These are phyloP conservation scores for Drosophila paramelanica DNA, from an alignment of 2,888 invertebrate genomes.

Conservation along the genomic window DNA sequence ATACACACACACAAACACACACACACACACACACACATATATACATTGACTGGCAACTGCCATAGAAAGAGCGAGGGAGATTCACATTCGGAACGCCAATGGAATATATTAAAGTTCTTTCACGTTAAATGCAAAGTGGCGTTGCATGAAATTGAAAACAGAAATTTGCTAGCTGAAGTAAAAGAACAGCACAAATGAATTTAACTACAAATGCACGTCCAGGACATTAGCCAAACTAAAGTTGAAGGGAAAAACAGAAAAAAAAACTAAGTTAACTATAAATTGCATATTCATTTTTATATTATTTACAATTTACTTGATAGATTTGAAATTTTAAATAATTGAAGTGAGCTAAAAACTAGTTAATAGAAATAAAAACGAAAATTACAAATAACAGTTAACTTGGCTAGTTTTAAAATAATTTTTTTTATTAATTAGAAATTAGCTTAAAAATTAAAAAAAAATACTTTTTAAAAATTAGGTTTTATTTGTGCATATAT, in stretches of 20 bases:
- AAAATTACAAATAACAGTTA: too few species aligned
- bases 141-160: conserved; percentile 60
- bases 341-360: too few species aligned
- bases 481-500: too few species aligned
- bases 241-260: neutral
- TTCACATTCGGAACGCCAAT: conserved; percentile 41
- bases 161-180: conserved; percentile 30
- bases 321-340: too few species aligned
- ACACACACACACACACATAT: neutral
- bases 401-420: too few species aligned
- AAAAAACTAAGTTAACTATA: too few species aligned
- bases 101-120: conserved; percentile 60
- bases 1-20: conserved; percentile 14
- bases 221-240: conserved; percentile 3
- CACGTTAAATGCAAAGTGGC: conserved; percentile 55
- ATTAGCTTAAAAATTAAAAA: too few species aligned
- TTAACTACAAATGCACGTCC: conserved; percentile 9
- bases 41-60: neutral
- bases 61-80: neutral
- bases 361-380: too few species aligned
- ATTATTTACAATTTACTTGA: too few species aligned
- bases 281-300: too few species aligned
- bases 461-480: too few species aligned
- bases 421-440: too few species aligned
- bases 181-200: conserved; percentile 23